phyloP scores from a whole-genome alignment of 1,140 invertebrate species.

The Diabrotica undecimpunctata region DNA sequence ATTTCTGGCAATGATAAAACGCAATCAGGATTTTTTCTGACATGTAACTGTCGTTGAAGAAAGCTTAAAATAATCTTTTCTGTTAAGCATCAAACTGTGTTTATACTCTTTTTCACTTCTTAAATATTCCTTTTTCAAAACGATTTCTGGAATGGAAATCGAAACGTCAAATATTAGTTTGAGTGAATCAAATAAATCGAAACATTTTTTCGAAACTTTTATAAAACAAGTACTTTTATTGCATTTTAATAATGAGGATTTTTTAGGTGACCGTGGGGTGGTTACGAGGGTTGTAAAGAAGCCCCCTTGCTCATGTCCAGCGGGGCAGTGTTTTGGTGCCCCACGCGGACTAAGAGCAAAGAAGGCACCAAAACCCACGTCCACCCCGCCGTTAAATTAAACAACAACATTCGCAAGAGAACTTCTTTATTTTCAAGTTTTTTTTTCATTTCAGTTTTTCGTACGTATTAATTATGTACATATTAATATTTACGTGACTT shows the following conservation, averaged over 20 bases:
- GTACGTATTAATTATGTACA: slow-evolving; percentile 32
- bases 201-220: too few relatives aligned
- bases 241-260: background rate
- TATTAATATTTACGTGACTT: slow-evolving; percentile 16
- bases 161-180: too few relatives aligned
- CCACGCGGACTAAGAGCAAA: slow-evolving; percentile 48
- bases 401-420: slow-evolving; percentile 47
- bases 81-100: too few relatives aligned
- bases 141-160: too few relatives aligned
- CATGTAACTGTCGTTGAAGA: too few relatives aligned
- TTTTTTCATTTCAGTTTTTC: slow-evolving; percentile 15
- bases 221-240: too few relatives aligned
- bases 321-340: slow-evolving; percentile 71
- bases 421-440: slow-evolving; percentile 46
- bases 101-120: too few relatives aligned
- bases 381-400: slow-evolving; percentile 38
- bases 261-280: slow-evolving; percentile 21
- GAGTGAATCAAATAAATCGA: too few relatives aligned
- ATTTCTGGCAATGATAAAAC: too few relatives aligned
- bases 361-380: slow-evolving; percentile 49
- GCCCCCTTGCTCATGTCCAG: slow-evolving; percentile 48
- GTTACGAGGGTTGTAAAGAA: slow-evolving; percentile 44
- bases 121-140: too few relatives aligned
- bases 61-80: too few relatives aligned
- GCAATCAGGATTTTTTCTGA: too few relatives aligned